Evolutionary conservation across 2,888 invertebrate genomes (phyloP), one percentile per base, ranked within the genome.

Genomic region (Harpalus rubripes): DNA sequence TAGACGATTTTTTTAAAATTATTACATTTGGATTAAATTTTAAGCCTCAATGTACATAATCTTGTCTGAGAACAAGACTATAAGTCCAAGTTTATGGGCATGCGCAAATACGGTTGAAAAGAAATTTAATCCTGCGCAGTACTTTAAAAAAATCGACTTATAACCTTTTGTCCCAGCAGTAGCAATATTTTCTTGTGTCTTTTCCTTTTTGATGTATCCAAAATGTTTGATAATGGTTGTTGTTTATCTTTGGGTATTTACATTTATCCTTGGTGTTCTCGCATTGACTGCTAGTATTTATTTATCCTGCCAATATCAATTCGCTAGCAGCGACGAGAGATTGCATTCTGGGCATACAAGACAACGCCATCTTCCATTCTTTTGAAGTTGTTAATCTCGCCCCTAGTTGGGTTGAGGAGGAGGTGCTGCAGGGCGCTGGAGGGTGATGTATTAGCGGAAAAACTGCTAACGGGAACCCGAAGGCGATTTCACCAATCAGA

Each of bases 351-450:
- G 56, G 58, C 72, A 58, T 78, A 78, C 84, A 84, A 78, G 84
- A 84, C 84, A 83, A 76, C 84, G 84, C 84, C 78, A 84, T 85
- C 80, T 85, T 85, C 68, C 32, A 79, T 85, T 85, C 85, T 85
- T 85, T 85, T 85, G 85, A 85, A 85, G 85, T 85, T 85, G 85
- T 85, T 85, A 79, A 85, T 85, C 85, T 85, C 79, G 72, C 59
- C 84, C 80, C 78, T 68, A 78, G 72, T 84, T 85, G 32, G 26
- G 63, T 65, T 8, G 63, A 22, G 18, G 22, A 15, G 39, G n/a
- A 15, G 52, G 56, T 44, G 44, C 7, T n/a, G 44, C 56, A 76
- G 81, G 72, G 44, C 68, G 81, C 41, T 18, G 74, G 18, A 68
- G 83, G 41, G 72, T 56, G 84, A 78, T 84, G 84, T 84, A 84